Evolutionary conservation across 1,140 invertebrate species (phyloP).

Genomic region (Diorhabda carinulata): DNA sequence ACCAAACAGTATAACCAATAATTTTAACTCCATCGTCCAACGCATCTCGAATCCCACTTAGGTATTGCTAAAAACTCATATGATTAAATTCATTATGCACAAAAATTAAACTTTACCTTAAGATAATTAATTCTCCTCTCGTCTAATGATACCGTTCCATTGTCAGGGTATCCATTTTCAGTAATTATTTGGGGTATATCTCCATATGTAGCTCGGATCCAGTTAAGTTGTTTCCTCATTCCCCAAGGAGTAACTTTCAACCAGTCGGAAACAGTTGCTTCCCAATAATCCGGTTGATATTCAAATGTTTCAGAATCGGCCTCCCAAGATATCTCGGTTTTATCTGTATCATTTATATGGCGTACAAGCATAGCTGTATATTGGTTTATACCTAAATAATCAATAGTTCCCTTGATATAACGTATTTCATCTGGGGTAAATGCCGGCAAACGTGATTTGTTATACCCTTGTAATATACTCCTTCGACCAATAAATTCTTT

Average conservation of each 20-base stretch:
- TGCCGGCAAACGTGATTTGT: constrained; percentile 54
- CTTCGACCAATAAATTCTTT: constrained; percentile 53
- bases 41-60: constrained; percentile 62
- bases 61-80: constrained; percentile 52
- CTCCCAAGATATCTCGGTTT: constrained; percentile 33
- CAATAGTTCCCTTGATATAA: constrained; percentile 55
- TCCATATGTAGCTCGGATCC: constrained; percentile 58
- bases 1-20: constrained; percentile 67
- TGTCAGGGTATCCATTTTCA: constrained; percentile 38
- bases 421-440: constrained; percentile 58
- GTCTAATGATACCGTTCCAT: constrained; percentile 26
- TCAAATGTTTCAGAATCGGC: constrained; percentile 6
- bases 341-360: constrained; percentile 46
- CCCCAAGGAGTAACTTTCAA: constrained; percentile 54
- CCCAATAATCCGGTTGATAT: constrained; percentile 16
- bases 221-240: constrained; percentile 57
- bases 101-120: constrained; percentile 20
- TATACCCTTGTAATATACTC: constrained; percentile 56
- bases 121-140: constrained; percentile 30
- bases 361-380: constrained; percentile 53
- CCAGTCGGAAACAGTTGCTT: constrained; percentile 14
- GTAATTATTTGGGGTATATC: constrained; percentile 49
- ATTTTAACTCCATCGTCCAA: constrained; percentile 64
- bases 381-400: constrained; percentile 60
- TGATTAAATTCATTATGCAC: too few species aligned